Percentiles rank a stretch among this genome's conserved stretches.
These are phyloP conservation scores for Margaritifera margaritifera DNA, from an alignment of 2,888 invertebrate species.

Conservation along the genomic window DNA sequence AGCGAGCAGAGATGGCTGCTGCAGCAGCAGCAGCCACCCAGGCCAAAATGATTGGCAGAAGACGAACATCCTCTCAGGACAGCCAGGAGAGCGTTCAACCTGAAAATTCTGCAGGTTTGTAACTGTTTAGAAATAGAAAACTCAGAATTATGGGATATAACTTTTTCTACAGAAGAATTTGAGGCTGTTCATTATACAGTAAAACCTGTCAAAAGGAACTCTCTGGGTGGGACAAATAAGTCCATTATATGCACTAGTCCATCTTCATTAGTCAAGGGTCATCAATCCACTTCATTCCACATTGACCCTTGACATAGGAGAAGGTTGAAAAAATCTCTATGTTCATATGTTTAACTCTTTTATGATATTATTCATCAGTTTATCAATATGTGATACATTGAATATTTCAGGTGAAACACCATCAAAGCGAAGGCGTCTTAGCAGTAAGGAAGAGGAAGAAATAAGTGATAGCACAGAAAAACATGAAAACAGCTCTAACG, in stretches of 20 bases:
- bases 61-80: constrained; percentile 37
- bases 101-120: constrained; percentile 22
- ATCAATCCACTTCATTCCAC: too few species aligned
- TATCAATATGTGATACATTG: too few species aligned
- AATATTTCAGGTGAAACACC: constrained; percentile 42
- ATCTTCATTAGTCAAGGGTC: too few species aligned
- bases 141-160: background rate
- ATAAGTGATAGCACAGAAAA: constrained; percentile 11
- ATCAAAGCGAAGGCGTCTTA: constrained; percentile 47
- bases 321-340: too few species aligned
- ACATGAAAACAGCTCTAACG: constrained; percentile 11
- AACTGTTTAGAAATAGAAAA: constrained; percentile 5
- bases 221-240: too few species aligned
- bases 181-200: too few species aligned
- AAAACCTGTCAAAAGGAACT: too few species aligned
- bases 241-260: too few species aligned
- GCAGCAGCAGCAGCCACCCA: constrained; percentile 3
- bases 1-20: constrained; percentile 35
- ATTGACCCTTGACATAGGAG: too few species aligned
- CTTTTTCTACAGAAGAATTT: background rate
- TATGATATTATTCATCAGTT: too few species aligned
- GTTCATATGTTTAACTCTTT: too few species aligned
- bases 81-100: constrained; percentile 35
- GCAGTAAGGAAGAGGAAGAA: constrained; percentile 21
- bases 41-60: constrained; percentile 8